Base-by-base conservation (phyloP, 1,140 invertebrate genomes). In the Neuroterus valhalla region DNA sequence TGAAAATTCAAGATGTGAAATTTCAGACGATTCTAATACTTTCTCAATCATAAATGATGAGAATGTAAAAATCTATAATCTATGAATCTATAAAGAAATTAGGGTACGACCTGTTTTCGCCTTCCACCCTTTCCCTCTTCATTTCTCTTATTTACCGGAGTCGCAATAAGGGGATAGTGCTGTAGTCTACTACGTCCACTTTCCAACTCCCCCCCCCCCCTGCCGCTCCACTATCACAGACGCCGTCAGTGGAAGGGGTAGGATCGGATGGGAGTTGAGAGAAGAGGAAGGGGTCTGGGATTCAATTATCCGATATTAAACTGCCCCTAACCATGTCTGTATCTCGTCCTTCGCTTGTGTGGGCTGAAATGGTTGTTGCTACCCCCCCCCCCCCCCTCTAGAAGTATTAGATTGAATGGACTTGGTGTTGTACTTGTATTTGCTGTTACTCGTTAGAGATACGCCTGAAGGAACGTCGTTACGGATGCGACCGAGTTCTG, bases 291-390 rank as follows among this genome's bases (percentile, higher is more conserved):
- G 81, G 82, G 81, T 81, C 83, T 87, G 84, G 87, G 87, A 89
- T 89, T 89, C 88, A 89, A 89, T 89, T 89, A 89, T 89, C 88
- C 87, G 88, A 89, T 89, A 89, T 89, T 89, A 89, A 89, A 89
- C 88, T 88, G 84, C 88, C 86, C 87, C 84, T 89, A 86, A 87
- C 87, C 85, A 86, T 83, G 86, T 87, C 84, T 84, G 84, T 88
- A 86, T 88, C 85, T 83, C 82, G 81, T 77, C 80, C 81, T 85
- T 85, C 83, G 74, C 79, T 83, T 82, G 85, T 80, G 84, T 82
- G 80, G 86, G 55, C 86, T 88, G 75, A 85, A 88, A 89, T 87
- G 84, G 86, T 87, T 84, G 86, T 88, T 87, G 79, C 76, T 75
- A 75, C 73, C 71, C 70, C 75, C 46, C 73, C 71, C 70, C 75